These are phyloP conservation scores for Pseudorhiza aurosa DNA, from an alignment of 30 jellyfish, hydroid and myxozoan species.

Conservation along the genomic window DNA sequence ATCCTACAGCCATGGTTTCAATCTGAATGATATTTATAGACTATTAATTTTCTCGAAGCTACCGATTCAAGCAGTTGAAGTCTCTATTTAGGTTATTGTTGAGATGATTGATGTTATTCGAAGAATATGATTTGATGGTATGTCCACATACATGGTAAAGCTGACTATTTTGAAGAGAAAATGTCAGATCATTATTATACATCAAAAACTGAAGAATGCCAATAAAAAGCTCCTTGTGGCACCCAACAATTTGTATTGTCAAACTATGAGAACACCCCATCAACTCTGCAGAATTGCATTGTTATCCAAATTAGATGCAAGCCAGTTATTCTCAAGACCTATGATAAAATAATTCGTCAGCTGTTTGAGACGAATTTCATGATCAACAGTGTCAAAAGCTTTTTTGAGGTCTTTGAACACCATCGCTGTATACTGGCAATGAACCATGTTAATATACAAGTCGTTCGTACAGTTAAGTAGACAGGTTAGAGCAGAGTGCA, in stretches of 20 bases:
- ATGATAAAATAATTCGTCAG: background rate
- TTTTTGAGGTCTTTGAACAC: background rate
- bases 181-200: background rate
- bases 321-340: too few relatives aligned
- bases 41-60: too few relatives aligned
- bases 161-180: background rate
- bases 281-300: background rate
- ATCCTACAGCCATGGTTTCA: too few relatives aligned
- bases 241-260: background rate
- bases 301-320: background rate
- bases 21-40: too few relatives aligned
- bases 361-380: background rate
- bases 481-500: background rate
- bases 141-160: too few relatives aligned
- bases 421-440: background rate
- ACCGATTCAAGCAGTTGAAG: too few relatives aligned
- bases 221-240: background rate
- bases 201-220: background rate
- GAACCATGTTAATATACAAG: background rate
- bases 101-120: too few relatives aligned
- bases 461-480: background rate
- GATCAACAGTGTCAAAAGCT: too few relatives aligned
- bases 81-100: too few relatives aligned
- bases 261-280: background rate
- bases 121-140: too few relatives aligned